Percentiles rank a stretch among this genome's conserved stretches.
These are phyloP conservation scores for Suillia variegata DNA, from an alignment of 2,888 invertebrate genomes.

Conservation along the genomic window DNA sequence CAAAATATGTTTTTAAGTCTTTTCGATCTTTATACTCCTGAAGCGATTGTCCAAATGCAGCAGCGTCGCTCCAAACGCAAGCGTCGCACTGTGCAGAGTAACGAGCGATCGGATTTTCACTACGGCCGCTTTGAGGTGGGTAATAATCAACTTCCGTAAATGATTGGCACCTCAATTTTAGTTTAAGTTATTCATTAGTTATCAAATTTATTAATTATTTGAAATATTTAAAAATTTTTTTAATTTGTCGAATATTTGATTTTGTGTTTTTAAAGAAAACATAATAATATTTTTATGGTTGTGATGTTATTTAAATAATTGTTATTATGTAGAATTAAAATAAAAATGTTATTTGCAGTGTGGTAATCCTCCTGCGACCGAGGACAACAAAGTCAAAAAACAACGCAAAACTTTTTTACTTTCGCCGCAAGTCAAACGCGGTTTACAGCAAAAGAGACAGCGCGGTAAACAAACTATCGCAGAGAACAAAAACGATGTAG, in stretches of 20 bases:
- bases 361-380: constrained; percentile 10
- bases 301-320: no score
- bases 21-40: constrained; percentile 53
- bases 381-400: constrained; percentile 42
- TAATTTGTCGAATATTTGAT: background rate
- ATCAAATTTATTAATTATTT: background rate
- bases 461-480: constrained; percentile 30
- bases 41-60: constrained; percentile 47
- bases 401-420: constrained; percentile 52
- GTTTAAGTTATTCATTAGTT: no score
- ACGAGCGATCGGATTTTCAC: constrained; percentile 56
- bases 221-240: constrained; percentile 3
- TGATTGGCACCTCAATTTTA: background rate
- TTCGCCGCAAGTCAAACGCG: constrained; percentile 53
- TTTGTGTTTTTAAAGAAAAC: background rate
- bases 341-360: no score
- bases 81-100: constrained; percentile 55
- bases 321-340: no score
- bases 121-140: constrained; percentile 57
- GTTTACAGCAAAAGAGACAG: constrained; percentile 43
- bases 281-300: constrained; percentile 12
- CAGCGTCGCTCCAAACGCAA: constrained; percentile 58
- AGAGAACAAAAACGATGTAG: constrained; percentile 21
- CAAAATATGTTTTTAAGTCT: constrained; percentile 54
- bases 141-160: constrained; percentile 13